Conservation (phyloP, 2,888 invertebrate genomes). For the Psylliodes chrysocephalus region DNA sequence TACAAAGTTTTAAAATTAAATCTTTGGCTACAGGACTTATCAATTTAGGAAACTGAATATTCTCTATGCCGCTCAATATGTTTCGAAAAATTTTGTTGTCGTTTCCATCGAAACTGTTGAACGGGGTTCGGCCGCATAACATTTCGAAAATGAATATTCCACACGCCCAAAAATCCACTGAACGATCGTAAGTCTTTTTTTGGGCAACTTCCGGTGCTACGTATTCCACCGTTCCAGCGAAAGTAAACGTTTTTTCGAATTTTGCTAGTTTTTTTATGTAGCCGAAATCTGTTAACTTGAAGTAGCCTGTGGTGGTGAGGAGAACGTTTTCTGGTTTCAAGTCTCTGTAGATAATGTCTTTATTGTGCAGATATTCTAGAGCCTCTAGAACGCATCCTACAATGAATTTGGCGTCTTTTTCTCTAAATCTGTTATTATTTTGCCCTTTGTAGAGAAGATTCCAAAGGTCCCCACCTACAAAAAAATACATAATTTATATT, state of each 20-base stretch:
- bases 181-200: slow-evolving; percentile 82
- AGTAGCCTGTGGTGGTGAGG: slow-evolving; percentile 83
- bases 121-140: slow-evolving; percentile 86
- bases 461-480: slow-evolving; percentile 86
- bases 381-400: slow-evolving; percentile 89
- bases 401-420: slow-evolving; percentile 82
- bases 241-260: slow-evolving; percentile 88
- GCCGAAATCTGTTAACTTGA: slow-evolving; percentile 95
- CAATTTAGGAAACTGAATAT: slow-evolving; percentile 73
- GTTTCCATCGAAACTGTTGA: slow-evolving; percentile 73
- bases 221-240: slow-evolving; percentile 93
- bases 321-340: slow-evolving; percentile 94
- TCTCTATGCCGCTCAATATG: slow-evolving; percentile 72
- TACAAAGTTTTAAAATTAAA: slow-evolving; percentile 86
- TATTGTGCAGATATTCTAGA: slow-evolving; percentile 85
- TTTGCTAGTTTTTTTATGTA: slow-evolving; percentile 83
- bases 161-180: slow-evolving; percentile 93
- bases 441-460: slow-evolving; percentile 84
- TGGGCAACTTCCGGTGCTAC: slow-evolving; percentile 89
- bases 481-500: no score
- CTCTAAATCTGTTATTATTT: slow-evolving; percentile 76
- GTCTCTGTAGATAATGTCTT: slow-evolving; percentile 85
- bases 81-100: slow-evolving; percentile 92
- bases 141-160: slow-evolving; percentile 89
- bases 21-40: slow-evolving; percentile 81